A percentile compares a stretch with the other conserved stretches of the same genome.
These are phyloP conservation scores for Heliconius himera DNA, from an alignment of 1,140 invertebrate species.

Conservation along the genomic window DNA sequence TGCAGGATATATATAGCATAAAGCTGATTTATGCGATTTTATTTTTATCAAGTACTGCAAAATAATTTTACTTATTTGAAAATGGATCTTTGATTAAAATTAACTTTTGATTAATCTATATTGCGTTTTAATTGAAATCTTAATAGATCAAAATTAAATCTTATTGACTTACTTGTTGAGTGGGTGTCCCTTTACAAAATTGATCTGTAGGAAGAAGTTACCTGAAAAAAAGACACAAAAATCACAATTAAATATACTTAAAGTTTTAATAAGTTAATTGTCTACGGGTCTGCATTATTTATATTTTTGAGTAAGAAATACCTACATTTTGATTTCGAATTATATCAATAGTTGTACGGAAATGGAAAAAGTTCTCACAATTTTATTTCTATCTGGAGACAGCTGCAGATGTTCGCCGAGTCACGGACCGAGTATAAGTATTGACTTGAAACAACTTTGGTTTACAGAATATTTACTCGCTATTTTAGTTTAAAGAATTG, in stretches of 20 bases:
- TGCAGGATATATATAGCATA: no score
- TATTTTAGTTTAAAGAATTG: constrained; percentile 4
- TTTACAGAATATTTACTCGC: background rate
- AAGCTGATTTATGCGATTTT: no score
- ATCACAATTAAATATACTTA: no score
- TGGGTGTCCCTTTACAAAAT: background rate
- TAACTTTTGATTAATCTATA: background rate
- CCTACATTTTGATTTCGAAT: background rate
- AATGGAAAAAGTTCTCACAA: constrained; percentile 14
- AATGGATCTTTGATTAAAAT: background rate
- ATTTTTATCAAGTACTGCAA: no score
- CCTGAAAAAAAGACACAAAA: constrained; percentile 1
- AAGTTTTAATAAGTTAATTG: no score
- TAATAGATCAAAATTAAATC: background rate
- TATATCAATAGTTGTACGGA: constrained; percentile 7
- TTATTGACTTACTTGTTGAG: background rate
- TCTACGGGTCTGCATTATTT: no score
- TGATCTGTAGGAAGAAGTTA: background rate
- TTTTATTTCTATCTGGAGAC: constrained; percentile 19
- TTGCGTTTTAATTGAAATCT: background rate
- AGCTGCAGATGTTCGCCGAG: constrained; percentile 16
- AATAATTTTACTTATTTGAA: background rate
- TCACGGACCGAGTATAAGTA: constrained; percentile 17
- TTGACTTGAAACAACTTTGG: constrained; percentile 19
- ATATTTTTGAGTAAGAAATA: background rate